Evolutionary conservation across 2,888 invertebrate species (phyloP).

Genomic region (Apamea anceps): DNA sequence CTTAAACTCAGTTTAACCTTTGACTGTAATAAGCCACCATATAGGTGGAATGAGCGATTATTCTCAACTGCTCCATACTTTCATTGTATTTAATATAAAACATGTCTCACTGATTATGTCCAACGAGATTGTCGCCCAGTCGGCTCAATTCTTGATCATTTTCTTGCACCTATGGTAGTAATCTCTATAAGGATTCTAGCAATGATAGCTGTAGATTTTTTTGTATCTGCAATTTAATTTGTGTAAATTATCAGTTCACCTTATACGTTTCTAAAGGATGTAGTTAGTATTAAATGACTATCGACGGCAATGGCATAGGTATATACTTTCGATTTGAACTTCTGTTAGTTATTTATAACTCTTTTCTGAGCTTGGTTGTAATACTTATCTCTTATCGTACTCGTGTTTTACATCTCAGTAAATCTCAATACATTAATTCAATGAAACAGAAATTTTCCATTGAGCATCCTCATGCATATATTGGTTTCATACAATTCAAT

Average conservation of each 20-base stretch:
- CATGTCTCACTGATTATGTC: constrained; percentile 20
- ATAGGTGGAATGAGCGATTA: constrained; percentile 58
- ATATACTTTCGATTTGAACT: not conserved
- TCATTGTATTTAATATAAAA: constrained; percentile 47
- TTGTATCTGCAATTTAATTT: constrained; percentile 19
- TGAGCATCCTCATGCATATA: constrained; percentile 23
- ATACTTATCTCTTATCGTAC: not conserved
- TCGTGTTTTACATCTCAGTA: constrained; percentile 16
- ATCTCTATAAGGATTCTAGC: constrained; percentile 32
- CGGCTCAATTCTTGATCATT: constrained; percentile 1
- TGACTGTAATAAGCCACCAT: constrained; percentile 66
- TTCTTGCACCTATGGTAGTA: constrained; percentile 23
- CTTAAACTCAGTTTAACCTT: constrained; percentile 76
- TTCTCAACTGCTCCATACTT: constrained; percentile 59
- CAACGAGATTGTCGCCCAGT: constrained; percentile 12
- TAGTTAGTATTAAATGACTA: constrained; percentile 3
- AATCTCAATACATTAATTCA: constrained; percentile 14
- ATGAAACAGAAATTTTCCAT: constrained; percentile 18
- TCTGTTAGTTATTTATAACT: not conserved
- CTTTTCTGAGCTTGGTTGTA: not conserved
- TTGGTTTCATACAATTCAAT: constrained; percentile 43
- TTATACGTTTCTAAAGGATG: constrained; percentile 14
- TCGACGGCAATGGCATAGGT: not conserved
- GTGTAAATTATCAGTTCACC: constrained; percentile 30
- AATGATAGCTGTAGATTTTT: constrained; percentile 20